Conservation (phyloP, 1,140 invertebrate genomes). For the Eulimnadia texana region DNA sequence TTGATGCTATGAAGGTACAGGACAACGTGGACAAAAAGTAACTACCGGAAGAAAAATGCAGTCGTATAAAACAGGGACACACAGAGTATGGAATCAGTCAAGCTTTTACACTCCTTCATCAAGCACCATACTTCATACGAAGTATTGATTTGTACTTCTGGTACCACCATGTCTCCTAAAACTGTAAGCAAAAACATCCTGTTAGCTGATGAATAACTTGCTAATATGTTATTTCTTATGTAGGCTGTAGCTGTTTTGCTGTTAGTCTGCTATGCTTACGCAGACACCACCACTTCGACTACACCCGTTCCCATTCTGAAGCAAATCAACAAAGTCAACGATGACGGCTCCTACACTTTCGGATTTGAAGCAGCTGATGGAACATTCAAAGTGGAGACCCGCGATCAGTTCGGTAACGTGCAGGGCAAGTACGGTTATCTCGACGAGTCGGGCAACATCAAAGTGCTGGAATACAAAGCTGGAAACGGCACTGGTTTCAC, state of each 20-base stretch:
- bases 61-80: not conserved
- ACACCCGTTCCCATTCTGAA: constrained; percentile 46
- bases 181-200: too few relatives aligned
- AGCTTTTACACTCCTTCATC: not conserved
- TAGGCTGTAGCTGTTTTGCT: too few relatives aligned
- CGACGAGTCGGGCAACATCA: constrained; percentile 59
- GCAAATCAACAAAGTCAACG: constrained; percentile 62
- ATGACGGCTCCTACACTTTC: constrained; percentile 70
- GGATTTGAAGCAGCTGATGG: constrained; percentile 72
- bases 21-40: not conserved
- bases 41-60: not conserved
- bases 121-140: not conserved
- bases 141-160: too few relatives aligned
- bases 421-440: constrained; percentile 75
- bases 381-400: constrained; percentile 53
- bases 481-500: constrained; percentile 21
- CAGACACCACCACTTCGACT: constrained; percentile 16
- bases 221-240: too few relatives aligned
- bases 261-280: not conserved
- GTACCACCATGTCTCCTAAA: too few relatives aligned
- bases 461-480: constrained; percentile 57
- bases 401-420: constrained; percentile 61
- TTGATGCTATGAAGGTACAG: not conserved
- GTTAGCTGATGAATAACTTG: too few relatives aligned
- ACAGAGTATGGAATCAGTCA: not conserved